Evolutionary conservation across 2,888 invertebrate genomes (phyloP), one percentile per base, ranked within the genome.

Genomic region (Punctoribates punctum): DNA sequence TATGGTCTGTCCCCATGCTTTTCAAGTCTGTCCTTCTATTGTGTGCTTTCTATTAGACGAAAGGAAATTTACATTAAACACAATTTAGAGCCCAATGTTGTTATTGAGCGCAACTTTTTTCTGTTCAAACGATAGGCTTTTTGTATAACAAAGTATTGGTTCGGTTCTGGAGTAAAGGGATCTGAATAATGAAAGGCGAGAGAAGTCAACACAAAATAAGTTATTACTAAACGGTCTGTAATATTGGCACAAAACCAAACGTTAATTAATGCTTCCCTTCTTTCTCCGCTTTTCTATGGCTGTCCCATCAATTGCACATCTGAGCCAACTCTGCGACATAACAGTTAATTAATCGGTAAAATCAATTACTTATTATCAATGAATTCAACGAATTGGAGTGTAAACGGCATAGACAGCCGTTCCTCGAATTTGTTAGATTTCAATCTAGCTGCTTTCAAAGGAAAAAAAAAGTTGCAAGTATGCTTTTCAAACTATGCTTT

Each of bases 21-120:
- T 8, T 27, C 15, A 15, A 27, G 25, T 27, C 17, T 27, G 15
- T 27, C 27, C 15, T 57, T 23, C 23, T 57, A 62, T 29, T 62
- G 27, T n/a, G 8, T 27, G 1, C n/a, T 9, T 62, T 62, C 2
- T 62, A 4, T 25, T 11, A 3, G 20, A 11, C 3, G 11, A 67
- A 29, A 67, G 67, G 67, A 67, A 67, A 67, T 67, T 67, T 67
- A 67, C 38, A 67, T 67, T 67, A 67, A 38, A 67, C 17, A 67
- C 38, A 67, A 67, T 67, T 67, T 67, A 67, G 29, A 3, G 62
- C 17, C 51, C n/a, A n/a, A 51, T 25, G 8, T 23, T 60, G 25
- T 60, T 60, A 60, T 60, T 60, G 9, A 6, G 17, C 54, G 5
- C 54, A 6, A 17, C 23, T 6, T 11, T 25, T 42, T 38, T 27